Base-by-base conservation (phyloP, 53 echinoderm and acorn worm species). In the Holothuria leucospilota region DNA sequence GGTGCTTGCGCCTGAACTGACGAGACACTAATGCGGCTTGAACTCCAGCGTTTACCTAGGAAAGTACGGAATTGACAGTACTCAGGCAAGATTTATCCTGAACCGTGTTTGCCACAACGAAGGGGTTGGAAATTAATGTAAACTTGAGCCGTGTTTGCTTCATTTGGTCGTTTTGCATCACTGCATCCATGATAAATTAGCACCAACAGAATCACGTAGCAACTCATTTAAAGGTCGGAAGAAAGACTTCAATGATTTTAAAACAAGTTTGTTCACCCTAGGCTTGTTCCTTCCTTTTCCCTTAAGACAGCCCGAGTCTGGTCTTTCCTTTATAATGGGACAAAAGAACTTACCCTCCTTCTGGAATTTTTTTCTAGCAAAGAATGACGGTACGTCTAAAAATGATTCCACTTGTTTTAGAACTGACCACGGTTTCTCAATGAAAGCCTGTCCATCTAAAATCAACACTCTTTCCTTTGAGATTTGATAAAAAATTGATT, bases 381-480 rank as follows among this genome's bases (percentile, higher is more conserved):
- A 83, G 39, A 64, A 83, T 42, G 24, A 25, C 24, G 65, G 16
- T 49, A 82, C 67, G 18, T 41, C 51, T 8, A 82, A 42, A 52
- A 82, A 82, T 8, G 40, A 49, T 82, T 82, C 83, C 2, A 82
- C 24, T 14, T 82, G 64, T 64, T 40, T 63, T 5, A 82, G 67
- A 82, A 82, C 20, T 66, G 40, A 40, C 83, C 83, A 82, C 20
- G 83, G 83, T 82, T 63, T 65, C 41, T 64, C 23, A 21, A 82
- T 63, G 52, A 82, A 82, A 34, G 39, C 25, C 11, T 61, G 21
- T 20, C 83, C 83, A 63, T 82, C 83, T 9, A 82, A n/a, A 42
- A 82, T 30, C 6, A 82, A 20, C 34, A 82, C n/a, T 20, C 51
- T 41, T 0, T 82, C 49, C 16, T 20, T 38, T 13, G 27, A 27